phyloP scores from a whole-genome alignment of 2,888 invertebrate genomes.

The Gastrophysa polygoni region DNA sequence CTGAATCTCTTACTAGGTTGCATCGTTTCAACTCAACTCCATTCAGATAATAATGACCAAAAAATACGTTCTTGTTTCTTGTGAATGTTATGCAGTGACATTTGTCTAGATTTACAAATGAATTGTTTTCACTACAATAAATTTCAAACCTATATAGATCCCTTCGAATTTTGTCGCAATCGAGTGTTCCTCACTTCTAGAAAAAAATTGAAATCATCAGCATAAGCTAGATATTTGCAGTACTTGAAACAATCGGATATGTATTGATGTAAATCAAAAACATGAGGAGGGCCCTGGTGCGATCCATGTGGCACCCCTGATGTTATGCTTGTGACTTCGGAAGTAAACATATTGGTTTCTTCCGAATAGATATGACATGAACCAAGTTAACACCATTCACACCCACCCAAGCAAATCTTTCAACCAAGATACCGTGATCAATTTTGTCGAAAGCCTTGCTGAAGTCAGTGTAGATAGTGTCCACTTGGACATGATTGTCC shows the following conservation, averaged over 20 bases:
- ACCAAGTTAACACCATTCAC: no score
- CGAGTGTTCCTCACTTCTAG: neutral
- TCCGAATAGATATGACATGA: no score
- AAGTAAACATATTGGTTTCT: no score
- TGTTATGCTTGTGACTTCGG: no score
- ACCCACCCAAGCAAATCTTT: no score
- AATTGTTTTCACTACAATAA: neutral
- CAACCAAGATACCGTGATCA: neutral
- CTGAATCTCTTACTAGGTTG: neutral
- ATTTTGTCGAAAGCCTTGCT: neutral
- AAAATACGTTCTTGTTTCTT: no score
- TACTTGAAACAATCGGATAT: neutral
- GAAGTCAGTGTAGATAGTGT: neutral
- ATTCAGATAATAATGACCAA: no score
- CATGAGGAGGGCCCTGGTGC: no score
- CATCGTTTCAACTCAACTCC: no score
- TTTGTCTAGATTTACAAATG: neutral
- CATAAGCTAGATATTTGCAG: neutral
- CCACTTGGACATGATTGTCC: neutral
- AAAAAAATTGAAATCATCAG: neutral
- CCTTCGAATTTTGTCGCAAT: neutral
- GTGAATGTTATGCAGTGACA: no score
- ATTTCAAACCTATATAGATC: neutral
- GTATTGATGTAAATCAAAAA: neutral
- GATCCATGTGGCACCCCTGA: no score